phyloP scores from a whole-genome alignment of 2,888 invertebrate species.

The Drosophila quinaria region DNA sequence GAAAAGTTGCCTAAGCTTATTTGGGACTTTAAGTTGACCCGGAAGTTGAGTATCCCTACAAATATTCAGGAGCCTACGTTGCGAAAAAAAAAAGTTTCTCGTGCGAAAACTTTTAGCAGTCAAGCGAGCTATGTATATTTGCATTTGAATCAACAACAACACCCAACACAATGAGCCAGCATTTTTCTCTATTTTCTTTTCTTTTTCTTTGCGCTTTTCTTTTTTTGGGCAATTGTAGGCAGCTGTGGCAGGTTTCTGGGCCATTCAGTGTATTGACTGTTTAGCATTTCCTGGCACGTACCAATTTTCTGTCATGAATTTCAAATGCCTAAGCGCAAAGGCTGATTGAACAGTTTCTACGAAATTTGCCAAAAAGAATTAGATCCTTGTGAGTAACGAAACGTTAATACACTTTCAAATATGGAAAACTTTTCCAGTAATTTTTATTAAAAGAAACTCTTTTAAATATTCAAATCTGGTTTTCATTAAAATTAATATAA shows the following conservation, averaged over 20 bases:
- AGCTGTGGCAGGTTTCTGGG: conserved; percentile 44
- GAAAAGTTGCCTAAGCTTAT: conserved; percentile 76
- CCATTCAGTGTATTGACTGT: conserved; percentile 47
- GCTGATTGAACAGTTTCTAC: conserved; percentile 72
- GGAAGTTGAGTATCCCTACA: conserved; percentile 46
- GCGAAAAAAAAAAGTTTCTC: conserved; percentile 64
- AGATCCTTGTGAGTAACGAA: conserved; percentile 7
- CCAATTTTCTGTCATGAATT: conserved; percentile 75
- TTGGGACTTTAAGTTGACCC: conserved; percentile 65
- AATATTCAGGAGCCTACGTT: conserved; percentile 57
- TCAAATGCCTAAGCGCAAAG: conserved; percentile 63
- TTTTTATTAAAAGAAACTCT: neutral
- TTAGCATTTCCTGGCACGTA: conserved; percentile 77
- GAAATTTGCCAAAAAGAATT: conserved; percentile 34
- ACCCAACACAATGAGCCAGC: conserved; percentile 60
- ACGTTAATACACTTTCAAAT: conserved; percentile 19
- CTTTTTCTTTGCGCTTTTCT: conserved; percentile 11
- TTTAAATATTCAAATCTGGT: neutral
- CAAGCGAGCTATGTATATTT: conserved; percentile 63
- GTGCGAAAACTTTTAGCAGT: conserved; percentile 72
- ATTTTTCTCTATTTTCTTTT: conserved; percentile 34
- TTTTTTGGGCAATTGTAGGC: conserved; percentile 41
- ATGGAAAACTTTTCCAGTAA: neutral
- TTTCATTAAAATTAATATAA: neutral
- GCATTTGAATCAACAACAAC: conserved; percentile 70